These are phyloP conservation scores for Sylvilagus bachmani DNA, from an alignment of 2,113 vertebrate species.

Conservation along the genomic window DNA sequence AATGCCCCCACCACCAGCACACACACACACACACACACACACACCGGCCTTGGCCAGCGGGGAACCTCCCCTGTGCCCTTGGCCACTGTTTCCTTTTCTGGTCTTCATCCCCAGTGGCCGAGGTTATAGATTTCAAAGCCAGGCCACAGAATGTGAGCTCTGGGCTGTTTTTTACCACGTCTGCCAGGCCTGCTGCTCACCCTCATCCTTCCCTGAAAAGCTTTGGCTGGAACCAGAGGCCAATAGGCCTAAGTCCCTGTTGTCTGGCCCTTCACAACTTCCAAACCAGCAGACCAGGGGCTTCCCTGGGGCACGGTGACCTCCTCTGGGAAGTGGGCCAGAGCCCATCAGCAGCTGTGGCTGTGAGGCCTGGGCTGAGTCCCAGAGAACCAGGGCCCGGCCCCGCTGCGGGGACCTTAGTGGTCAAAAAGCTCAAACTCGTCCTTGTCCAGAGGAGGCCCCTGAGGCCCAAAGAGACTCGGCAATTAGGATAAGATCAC, in stretches of 20 bases:
- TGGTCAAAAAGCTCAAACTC: background rate
- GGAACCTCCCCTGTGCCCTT: background rate
- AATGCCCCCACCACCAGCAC: background rate
- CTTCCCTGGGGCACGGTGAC: constrained; percentile 53
- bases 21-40: too few relatives aligned
- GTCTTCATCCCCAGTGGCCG: background rate
- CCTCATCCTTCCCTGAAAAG: constrained; percentile 38
- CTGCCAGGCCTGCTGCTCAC: constrained; percentile 23
- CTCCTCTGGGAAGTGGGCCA: constrained; percentile 39
- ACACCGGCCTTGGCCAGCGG: background rate
- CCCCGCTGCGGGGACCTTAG: background rate
- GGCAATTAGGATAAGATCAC: background rate
- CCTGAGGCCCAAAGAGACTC: background rate
- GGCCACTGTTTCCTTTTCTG: background rate
- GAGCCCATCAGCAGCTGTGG: background rate
- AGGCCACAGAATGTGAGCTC: background rate
- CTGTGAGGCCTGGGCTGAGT: constrained; percentile 22
- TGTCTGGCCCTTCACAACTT: background rate
- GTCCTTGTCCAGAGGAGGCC: background rate
- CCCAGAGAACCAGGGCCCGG: background rate
- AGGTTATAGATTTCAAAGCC: constrained; percentile 45
- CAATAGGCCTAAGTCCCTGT: constrained; percentile 10
- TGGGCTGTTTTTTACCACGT: constrained; percentile 9
- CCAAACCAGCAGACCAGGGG: constrained; percentile 51
- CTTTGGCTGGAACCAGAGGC: background rate